Evolutionary conservation across 2,888 invertebrate species (phyloP).

Genomic region (Clivina fossor): DNA sequence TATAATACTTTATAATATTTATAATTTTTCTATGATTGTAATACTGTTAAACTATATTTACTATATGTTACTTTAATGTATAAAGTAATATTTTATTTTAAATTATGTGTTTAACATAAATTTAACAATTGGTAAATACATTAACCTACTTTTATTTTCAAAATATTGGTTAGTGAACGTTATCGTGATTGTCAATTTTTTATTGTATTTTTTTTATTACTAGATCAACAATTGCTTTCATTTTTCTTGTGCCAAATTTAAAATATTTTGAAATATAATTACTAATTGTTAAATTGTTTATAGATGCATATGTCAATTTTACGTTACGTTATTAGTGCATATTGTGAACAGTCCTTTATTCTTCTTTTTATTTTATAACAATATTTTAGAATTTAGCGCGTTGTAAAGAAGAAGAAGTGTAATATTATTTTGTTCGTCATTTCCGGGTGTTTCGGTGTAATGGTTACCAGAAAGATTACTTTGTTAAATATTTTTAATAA

Average conservation of each 20-base stretch:
- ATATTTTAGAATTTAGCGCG: conserved; percentile 18
- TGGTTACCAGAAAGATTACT: conserved; percentile 24
- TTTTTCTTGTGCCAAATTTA: too few species aligned
- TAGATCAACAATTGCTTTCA: too few species aligned
- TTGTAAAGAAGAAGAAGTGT: conserved; percentile 12
- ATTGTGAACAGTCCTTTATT: conserved; percentile 21
- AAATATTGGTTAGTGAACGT: conserved; percentile 2
- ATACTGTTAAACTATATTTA: not conserved
- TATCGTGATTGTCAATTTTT: too few species aligned
- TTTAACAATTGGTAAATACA: conserved; percentile 5
- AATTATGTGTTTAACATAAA: conserved; percentile 3
- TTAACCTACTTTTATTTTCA: conserved; percentile 21
- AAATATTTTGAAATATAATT: conserved; percentile 13
- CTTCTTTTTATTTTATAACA: conserved; percentile 7
- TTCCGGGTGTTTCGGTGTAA: conserved; percentile 33
- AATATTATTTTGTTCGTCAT: conserved; percentile 13
- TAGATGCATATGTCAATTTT: conserved; percentile 29
- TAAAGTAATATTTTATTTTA: conserved; percentile 4
- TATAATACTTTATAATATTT: conserved; percentile 1
- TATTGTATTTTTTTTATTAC: too few species aligned
- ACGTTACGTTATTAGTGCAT: conserved; percentile 16
- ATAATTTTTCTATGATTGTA: not conserved
- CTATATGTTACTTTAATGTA: not conserved
- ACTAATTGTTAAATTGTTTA: conserved; percentile 11
- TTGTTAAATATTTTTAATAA: conserved; percentile 4